phyloP scores from a whole-genome alignment of 92 coral and sea anemone genomes.

The Umimayanthus kanabou region DNA sequence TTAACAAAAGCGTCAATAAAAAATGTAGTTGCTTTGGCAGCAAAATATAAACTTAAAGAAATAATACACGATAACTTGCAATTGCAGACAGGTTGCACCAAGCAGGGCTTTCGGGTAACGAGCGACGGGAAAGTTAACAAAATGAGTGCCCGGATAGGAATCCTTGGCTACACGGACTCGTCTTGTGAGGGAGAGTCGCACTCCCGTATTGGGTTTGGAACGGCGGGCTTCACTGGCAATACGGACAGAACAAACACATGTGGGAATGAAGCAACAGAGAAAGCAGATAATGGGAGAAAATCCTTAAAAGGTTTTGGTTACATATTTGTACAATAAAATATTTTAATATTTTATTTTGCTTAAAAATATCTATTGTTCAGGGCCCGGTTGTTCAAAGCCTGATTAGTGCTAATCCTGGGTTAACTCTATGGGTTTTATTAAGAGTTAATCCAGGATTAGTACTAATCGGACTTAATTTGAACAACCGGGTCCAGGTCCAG shows the following conservation, averaged over 20 bases:
- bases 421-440: no score
- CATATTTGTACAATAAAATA: neutral
- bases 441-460: no score
- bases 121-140: neutral
- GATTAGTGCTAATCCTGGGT: no score
- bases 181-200: neutral
- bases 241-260: neutral
- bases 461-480: no score
- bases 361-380: no score
- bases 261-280: neutral
- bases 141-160: neutral
- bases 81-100: constrained; percentile 22
- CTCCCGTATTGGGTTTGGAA: constrained; percentile 14
- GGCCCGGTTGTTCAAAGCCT: no score
- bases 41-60: neutral
- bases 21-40: neutral
- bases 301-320: constrained; percentile 12
- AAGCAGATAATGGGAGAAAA: neutral
- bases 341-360: no score
- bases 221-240: neutral
- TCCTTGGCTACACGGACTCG: neutral
- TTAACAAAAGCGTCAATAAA: no score
- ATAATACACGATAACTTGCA: neutral
- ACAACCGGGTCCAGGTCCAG: no score
- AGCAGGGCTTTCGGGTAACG: neutral